Conservation (phyloP, 2,113 vertebrate species). For the Hystrix brachyura region DNA sequence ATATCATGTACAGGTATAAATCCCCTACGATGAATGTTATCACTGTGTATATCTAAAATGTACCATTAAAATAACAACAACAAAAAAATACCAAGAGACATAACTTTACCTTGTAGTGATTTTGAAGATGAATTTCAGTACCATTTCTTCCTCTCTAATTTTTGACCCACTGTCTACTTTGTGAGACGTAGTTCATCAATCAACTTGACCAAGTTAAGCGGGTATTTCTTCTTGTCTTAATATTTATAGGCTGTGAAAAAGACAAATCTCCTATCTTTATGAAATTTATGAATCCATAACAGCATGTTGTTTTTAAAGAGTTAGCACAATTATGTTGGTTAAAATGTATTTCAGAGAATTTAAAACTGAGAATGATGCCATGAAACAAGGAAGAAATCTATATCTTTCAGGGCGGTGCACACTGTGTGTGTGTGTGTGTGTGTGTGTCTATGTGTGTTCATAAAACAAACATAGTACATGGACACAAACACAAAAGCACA, state of each 20-base stretch:
- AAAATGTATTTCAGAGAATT: conserved; percentile 17
- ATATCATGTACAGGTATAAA: too few relatives aligned
- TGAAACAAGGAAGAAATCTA: neutral
- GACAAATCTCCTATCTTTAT: neutral
- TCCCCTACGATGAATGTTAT: too few relatives aligned
- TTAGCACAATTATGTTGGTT: conserved; percentile 20
- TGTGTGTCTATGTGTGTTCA: neutral
- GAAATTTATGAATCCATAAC: conserved; percentile 30
- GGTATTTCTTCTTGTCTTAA: neutral
- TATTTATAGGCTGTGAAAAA: conserved; percentile 14
- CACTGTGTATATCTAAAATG: too few relatives aligned
- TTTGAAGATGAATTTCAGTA: neutral
- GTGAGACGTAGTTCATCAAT: neutral
- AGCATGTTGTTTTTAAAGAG: neutral
- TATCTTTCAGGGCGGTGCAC: neutral
- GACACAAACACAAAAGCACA: neutral
- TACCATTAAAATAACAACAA: too few relatives aligned
- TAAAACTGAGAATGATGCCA: neutral
- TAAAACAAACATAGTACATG: neutral
- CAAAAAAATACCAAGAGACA: neutral
- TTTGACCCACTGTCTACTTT: neutral
- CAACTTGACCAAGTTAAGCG: neutral
- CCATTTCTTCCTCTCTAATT: neutral
- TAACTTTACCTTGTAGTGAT: neutral
- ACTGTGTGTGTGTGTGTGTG: neutral